Base-by-base conservation (phyloP, 2,797 vertebrate genomes). In the Xiphophorus birchmanni region DNA sequence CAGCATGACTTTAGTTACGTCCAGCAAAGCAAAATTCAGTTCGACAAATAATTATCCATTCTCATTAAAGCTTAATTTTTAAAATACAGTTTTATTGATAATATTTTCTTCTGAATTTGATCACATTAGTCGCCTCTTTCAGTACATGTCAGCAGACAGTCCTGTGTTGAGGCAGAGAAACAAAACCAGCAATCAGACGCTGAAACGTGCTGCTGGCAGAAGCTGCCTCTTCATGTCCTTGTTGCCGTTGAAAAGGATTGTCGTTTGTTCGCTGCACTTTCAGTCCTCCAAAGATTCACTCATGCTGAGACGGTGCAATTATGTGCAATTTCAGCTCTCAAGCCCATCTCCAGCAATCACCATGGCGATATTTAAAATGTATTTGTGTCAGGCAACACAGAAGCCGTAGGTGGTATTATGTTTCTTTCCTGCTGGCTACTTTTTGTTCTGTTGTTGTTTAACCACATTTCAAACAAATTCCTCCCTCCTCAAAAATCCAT, bases 331-430 rank as follows among this genome's bases (percentile, higher is more conserved):
- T 95, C 87, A 95, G 92, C 94, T 94, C 92, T 93, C 88, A 82
- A 93, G 89, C 88, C 92, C 93, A 93, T 95, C 94, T 95, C 91
- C 84, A 91, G 89, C 88, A 91, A 95, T 96, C 93, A 95, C 94
- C 93, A 95, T 95, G 93, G 94, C 88, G 79, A 95, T 96, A 93
- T 94, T 94, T 94, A 88, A 95, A 94, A 95, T 91, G 91, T 90
- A 88, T 93, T 93, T 80, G 90, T 93, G 86, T 91, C 88, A 88
- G 79, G 82, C 21, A 56, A 74, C 15, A 88, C 87, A 89, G 87
- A 81, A 80, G 73, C 85, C 80, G 84, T 84, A 88, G 87, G 84
- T 85, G 26, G 80, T 73, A 82, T 84, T 78, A 82, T 74, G 83
- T 82, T 89, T 63, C 1, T 47, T 88, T 81, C 77, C 73, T 85